A percentile compares a stretch with the other conserved stretches of the same genome.
Conservation (phyloP, 2,797 vertebrate genomes). For the Esox masquinongy region DNA sequence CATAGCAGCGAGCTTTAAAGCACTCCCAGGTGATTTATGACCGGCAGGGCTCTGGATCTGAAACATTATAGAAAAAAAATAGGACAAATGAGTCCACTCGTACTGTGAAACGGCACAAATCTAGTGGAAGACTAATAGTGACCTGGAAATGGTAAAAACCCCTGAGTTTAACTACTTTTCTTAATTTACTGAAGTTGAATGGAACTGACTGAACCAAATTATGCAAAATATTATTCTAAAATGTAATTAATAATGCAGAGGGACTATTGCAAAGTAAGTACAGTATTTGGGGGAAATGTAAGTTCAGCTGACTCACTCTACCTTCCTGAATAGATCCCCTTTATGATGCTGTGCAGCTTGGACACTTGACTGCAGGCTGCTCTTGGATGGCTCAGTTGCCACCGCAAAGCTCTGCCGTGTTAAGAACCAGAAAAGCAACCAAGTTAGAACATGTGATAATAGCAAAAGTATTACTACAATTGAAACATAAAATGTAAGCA, state of each 20-base stretch:
- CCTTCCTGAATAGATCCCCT: slow-evolving; percentile 68
- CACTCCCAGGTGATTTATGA: slow-evolving; percentile 75
- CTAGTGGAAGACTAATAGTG: background rate
- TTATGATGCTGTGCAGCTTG: slow-evolving; percentile 47
- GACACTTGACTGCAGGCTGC: slow-evolving; percentile 47
- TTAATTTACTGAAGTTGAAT: background rate
- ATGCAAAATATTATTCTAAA: background rate
- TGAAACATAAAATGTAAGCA: background rate
- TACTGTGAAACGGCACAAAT: background rate
- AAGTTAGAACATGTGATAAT: background rate
- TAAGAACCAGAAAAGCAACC: slow-evolving; percentile 36
- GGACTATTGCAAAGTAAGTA: background rate
- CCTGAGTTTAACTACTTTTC: background rate
- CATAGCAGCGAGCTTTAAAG: slow-evolving; percentile 77
- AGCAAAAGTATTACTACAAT: background rate
- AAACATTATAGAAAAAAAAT: slow-evolving; percentile 44
- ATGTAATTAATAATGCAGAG: background rate
- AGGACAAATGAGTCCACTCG: background rate
- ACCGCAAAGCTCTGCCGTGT: slow-evolving; percentile 74
- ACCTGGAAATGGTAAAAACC: background rate
- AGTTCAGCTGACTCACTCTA: slow-evolving; percentile 48
- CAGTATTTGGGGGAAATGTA: background rate
- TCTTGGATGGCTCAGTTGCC: slow-evolving; percentile 59
- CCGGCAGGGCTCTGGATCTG: slow-evolving; percentile 63
- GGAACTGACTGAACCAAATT: background rate